Evolutionary conservation across 1,140 invertebrate species (phyloP).

Genomic region (Helicoverpa armigera): DNA sequence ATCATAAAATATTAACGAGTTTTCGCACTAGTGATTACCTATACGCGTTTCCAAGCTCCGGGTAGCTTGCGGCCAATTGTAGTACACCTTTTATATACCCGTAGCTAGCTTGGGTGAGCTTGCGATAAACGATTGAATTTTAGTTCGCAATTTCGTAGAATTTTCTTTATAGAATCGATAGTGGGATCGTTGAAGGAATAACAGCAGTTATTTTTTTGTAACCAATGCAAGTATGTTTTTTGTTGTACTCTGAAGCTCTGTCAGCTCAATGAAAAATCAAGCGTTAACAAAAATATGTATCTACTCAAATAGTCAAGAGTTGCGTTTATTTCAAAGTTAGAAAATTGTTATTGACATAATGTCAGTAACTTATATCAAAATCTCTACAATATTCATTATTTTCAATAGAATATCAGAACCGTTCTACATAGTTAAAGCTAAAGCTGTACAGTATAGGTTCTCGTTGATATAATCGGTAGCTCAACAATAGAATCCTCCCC

Average conservation of each 20-base stretch:
- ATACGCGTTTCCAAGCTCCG: background rate
- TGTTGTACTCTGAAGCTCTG: too few relatives aligned
- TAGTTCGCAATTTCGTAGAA: slow-evolving; percentile 22
- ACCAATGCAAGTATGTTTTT: too few relatives aligned
- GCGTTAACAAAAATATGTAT: too few relatives aligned
- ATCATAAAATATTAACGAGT: slow-evolving; percentile 42
- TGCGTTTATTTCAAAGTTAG: too few relatives aligned
- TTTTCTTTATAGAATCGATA: slow-evolving; percentile 4
- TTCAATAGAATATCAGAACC: too few relatives aligned
- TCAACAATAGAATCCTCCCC: background rate
- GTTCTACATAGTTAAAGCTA: too few relatives aligned
- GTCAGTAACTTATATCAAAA: background rate
- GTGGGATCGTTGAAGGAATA: background rate
- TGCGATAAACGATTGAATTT: slow-evolving; percentile 35
- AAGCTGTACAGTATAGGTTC: background rate
- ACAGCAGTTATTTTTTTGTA: background rate
- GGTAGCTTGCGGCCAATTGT: slow-evolving; percentile 28
- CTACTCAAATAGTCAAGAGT: too few relatives aligned
- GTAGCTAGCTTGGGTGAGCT: background rate
- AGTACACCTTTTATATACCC: background rate
- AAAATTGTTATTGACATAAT: too few relatives aligned
- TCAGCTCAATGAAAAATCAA: too few relatives aligned
- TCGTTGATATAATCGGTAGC: background rate
- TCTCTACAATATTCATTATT: background rate
- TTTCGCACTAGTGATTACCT: slow-evolving; percentile 23